Base-by-base conservation (phyloP, 2,797 vertebrate genomes). In the Benthosema pterotum region DNA sequence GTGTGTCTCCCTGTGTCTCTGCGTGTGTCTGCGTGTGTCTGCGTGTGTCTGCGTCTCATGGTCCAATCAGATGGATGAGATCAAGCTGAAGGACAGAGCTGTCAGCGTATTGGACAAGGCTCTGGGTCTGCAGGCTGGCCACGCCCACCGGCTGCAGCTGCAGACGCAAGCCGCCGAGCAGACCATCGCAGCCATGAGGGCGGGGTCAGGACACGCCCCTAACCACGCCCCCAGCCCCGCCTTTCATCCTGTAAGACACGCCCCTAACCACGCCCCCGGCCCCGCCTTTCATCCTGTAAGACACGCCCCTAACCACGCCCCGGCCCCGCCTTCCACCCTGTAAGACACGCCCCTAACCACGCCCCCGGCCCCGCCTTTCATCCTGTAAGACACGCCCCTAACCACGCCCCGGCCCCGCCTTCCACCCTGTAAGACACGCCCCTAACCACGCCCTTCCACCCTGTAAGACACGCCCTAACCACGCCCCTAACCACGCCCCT, bases 1-100 rank as follows among this genome's bases (percentile, higher is more conserved):
- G 22, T 22, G 22, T 22, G 17, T 18, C 3, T 17, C 7, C 17
- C n/a, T 16, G 15, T 50, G n/a, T 50, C 3, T 16, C 16, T 2
- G 11, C 8, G 25, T 12, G 19, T 14, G 8, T 63, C 1, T 46
- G 43, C 28, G 7, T 25, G 15, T 46, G 14, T 49, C 14, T 15
- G 25, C 11, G 19, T 19, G 8, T 52, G 3, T 55, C n/a, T n/a
- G n/a, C n/a, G 43, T 63, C n/a, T 47, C 11, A 16, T 84, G 71
- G 89, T 93, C 92, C 91, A 94, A 94, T 84, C 96, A 99, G 96
- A 98, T 99, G 96, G 97, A 99, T 94, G 97, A 98, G 93, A 97
- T 99, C 89, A 97, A 94, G 88, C 94, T 98, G 92, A 99, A 99
- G 93, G 97, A 98, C 94, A 94, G 96, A 93, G 93, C 96, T 87